Conservation (phyloP, 2,888 invertebrate species). For the Drosophila quinaria region DNA sequence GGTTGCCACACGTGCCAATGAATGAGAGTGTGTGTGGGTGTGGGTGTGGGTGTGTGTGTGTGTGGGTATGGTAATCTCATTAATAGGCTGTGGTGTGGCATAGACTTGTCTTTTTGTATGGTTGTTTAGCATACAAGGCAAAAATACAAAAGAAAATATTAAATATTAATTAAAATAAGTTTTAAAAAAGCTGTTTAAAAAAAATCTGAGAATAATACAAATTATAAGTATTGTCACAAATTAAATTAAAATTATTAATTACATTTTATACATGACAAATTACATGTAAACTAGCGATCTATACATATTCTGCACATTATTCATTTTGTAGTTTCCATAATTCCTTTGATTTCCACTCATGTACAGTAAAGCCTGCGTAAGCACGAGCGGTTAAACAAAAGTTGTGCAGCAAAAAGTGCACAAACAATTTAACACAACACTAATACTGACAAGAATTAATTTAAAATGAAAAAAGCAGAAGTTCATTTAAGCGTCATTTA, state of each 20-base stretch:
- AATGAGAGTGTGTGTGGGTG: neutral
- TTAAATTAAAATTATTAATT: neutral
- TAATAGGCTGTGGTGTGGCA: slow-evolving; percentile 33
- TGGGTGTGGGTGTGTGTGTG: neutral
- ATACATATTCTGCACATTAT: neutral
- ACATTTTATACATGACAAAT: neutral
- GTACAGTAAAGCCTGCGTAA: neutral
- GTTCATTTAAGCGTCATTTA: slow-evolving; percentile 1
- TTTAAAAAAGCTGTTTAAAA: neutral
- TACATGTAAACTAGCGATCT: neutral
- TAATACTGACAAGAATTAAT: neutral
- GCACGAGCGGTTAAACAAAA: neutral
- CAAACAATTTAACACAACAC: neutral
- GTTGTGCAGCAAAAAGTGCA: neutral
- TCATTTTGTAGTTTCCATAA: neutral
- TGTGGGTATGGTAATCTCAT: slow-evolving; percentile 43
- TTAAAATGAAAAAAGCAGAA: neutral
- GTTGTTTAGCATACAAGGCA: neutral
- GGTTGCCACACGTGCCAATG: slow-evolving; percentile 57
- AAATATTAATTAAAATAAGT: neutral
- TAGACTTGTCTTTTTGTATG: slow-evolving; percentile 1
- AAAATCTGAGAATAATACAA: neutral
- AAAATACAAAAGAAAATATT: neutral
- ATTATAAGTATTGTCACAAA: neutral
- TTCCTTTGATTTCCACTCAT: neutral